Evolutionary conservation across 2,888 invertebrate species (phyloP).

Genomic region (Salpingus planirostris): DNA sequence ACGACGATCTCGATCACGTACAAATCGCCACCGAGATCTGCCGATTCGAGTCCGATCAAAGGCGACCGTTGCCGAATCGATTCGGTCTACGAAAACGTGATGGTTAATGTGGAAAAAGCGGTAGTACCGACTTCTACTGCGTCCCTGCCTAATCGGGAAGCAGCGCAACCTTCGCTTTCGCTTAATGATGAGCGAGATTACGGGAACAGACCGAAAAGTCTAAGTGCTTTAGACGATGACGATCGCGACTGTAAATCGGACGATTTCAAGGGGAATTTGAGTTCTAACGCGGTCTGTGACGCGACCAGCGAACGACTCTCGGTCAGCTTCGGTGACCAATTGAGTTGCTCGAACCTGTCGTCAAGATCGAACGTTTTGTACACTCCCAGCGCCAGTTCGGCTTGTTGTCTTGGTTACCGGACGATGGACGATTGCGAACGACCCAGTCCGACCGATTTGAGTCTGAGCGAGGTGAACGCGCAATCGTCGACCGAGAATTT

Average conservation of each 20-base stretch:
- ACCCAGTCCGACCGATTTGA: slow-evolving; percentile 29
- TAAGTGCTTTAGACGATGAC: slow-evolving; percentile 35
- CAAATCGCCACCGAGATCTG: slow-evolving; percentile 51
- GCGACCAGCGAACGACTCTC: slow-evolving; percentile 29
- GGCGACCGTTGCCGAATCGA: slow-evolving; percentile 32
- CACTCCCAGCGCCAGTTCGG: slow-evolving; percentile 27
- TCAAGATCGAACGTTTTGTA: slow-evolving; percentile 30
- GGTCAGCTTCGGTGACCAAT: slow-evolving; percentile 21
- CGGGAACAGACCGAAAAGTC: slow-evolving; percentile 31
- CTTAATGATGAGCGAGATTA: slow-evolving; percentile 11
- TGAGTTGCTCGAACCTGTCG: slow-evolving; percentile 26
- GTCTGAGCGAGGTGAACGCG: slow-evolving; percentile 13
- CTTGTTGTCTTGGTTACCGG: no score
- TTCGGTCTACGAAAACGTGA: slow-evolving; percentile 51
- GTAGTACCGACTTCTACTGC: slow-evolving; percentile 47
- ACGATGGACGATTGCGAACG: slow-evolving; percentile 28
- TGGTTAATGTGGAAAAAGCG: slow-evolving; percentile 47
- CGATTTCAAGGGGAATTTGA: slow-evolving; percentile 22
- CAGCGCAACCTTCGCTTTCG: slow-evolving; percentile 42
- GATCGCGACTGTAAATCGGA: slow-evolving; percentile 22
- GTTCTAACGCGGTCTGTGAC: slow-evolving; percentile 30
- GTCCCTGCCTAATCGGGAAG: slow-evolving; percentile 49
- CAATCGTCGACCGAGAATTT: slow-evolving; percentile 26
- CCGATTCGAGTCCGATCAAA: slow-evolving; percentile 26
- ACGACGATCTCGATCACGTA: slow-evolving; percentile 68